Conservation (phyloP, 2,113 vertebrate genomes). For the Caranx melampygus region DNA sequence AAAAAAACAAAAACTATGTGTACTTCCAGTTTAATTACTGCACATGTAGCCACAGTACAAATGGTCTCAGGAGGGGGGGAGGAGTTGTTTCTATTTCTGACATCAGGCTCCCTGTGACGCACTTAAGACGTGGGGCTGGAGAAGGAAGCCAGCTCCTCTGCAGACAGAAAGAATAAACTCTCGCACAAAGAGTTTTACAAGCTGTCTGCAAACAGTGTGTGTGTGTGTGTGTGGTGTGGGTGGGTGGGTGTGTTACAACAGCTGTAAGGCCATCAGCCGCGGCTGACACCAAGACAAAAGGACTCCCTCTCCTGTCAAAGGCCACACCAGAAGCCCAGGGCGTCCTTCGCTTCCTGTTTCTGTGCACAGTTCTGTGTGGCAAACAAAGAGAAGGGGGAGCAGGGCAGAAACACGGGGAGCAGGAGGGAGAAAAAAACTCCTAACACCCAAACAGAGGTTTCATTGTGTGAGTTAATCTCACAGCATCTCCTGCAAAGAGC, state of each 20-base stretch:
- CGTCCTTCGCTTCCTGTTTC: constrained; percentile 68
- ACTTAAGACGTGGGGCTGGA: constrained; percentile 29
- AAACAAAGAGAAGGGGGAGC: constrained; percentile 13
- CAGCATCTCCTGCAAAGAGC: constrained; percentile 25
- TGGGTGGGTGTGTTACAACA: constrained; percentile 27
- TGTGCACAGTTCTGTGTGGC: constrained; percentile 47
- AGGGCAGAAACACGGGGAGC: neutral
- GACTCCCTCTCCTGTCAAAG: constrained; percentile 37
- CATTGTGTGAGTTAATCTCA: constrained; percentile 53
- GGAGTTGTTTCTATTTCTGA: constrained; percentile 57
- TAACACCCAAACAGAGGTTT: constrained; percentile 47
- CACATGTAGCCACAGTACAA: neutral
- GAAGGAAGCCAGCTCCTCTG: constrained; percentile 32
- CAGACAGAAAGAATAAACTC: constrained; percentile 19
- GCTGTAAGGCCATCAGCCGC: constrained; percentile 57
- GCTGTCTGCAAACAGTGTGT: neutral
- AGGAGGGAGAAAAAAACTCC: neutral
- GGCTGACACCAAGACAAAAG: constrained; percentile 58
- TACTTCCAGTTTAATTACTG: constrained; percentile 29
- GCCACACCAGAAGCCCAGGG: constrained; percentile 46
- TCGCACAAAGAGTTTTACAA: constrained; percentile 13
- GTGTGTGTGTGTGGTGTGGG: too few relatives aligned
- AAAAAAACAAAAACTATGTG: neutral
- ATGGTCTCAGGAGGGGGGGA: constrained; percentile 16
- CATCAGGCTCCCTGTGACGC: constrained; percentile 37